Base-by-base conservation (phyloP, 2,888 invertebrate genomes). In the Dusona sp. region DNA sequence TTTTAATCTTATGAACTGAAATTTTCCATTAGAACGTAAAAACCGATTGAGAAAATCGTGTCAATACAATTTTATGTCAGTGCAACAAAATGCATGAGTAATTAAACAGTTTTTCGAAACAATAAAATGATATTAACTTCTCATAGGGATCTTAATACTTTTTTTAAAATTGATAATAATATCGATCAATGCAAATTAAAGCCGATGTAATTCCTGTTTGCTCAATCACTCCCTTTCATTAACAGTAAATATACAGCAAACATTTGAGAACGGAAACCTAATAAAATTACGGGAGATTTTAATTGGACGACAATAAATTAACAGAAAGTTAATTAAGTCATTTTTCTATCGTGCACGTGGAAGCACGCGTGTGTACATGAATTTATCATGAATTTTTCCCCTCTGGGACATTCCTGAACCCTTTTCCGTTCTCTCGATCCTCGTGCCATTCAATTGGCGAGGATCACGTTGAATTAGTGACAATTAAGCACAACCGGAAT, bases 311-410 rank as follows among this genome's bases (percentile, higher is more conserved):
- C 9, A 13, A 25, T 25, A 25, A 29, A 13, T 57, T 11, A 25
- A 25, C 4, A 57, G n/a, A 57, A 25, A 29, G 3, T 57, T 13
- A 13, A 57, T 25, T 25, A 13, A 57, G 57, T 8, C 0, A 57
- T 61, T 70, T 83, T 73, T 65, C 65, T 70, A 22, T 8, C 7
- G 16, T 29, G 25, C 36, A 36, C 36, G 13, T 36, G n/a, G 8
- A n/a, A 8, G 36, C 36, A 36, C 36, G 36, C 33, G 65, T 65
- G n/a, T 19, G 36, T 65, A 45, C 33, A 64, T 64, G 25, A 25
- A 74, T 79, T 33, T 25, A 36, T 48, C 22, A 70, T 78, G 2
- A 48, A 54, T 65, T 36, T 65, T n/a, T 13, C 65, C 36, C 9
- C n/a, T 65, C 65, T 3, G 19, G 36, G 11, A 1, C 65, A 65